A percentile compares a stretch with the other conserved stretches of the same genome.
Evolutionary conservation across 2,113 vertebrate genomes (phyloP).

Genomic region (Triplophysa siluroides): DNA sequence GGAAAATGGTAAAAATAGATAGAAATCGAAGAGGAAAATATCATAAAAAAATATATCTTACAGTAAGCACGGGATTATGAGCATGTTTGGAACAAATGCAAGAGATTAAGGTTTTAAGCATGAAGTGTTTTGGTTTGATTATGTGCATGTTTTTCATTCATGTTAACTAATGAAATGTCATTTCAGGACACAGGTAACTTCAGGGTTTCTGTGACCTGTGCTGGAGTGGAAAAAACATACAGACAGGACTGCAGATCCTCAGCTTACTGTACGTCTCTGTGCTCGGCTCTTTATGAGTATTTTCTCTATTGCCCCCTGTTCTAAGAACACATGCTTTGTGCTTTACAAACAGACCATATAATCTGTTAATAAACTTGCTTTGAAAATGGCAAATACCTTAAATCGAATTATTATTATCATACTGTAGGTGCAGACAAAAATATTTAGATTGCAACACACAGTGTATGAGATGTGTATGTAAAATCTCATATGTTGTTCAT

Average conservation of each 20-base stretch:
- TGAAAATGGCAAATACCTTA: constrained; percentile 19
- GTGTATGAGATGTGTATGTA: background rate
- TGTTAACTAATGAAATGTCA: too few species aligned
- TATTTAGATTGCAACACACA: background rate
- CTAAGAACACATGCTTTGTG: constrained; percentile 46
- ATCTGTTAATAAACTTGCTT: constrained; percentile 12
- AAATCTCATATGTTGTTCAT: background rate
- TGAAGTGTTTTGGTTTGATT: background rate
- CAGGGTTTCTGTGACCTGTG: constrained; percentile 48
- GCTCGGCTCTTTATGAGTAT: constrained; percentile 8
- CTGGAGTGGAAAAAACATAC: constrained; percentile 17
- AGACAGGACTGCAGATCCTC: constrained; percentile 18
- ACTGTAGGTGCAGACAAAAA: constrained; percentile 21
- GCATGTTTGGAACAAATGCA: too few species aligned
- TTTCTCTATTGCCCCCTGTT: constrained; percentile 42
- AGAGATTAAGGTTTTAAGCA: too few species aligned
- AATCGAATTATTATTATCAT: constrained; percentile 21
- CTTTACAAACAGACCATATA: too few species aligned
- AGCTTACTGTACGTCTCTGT: constrained; percentile 20
- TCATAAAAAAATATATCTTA: constrained; percentile 12
- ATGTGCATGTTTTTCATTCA: background rate
- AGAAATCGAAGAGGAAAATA: constrained; percentile 21
- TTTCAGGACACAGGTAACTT: background rate
- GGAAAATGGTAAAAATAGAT: too few species aligned
- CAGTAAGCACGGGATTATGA: background rate